Evolutionary conservation across 1,140 invertebrate genomes (phyloP).

Genomic region (Ctenoplectra terminalis): DNA sequence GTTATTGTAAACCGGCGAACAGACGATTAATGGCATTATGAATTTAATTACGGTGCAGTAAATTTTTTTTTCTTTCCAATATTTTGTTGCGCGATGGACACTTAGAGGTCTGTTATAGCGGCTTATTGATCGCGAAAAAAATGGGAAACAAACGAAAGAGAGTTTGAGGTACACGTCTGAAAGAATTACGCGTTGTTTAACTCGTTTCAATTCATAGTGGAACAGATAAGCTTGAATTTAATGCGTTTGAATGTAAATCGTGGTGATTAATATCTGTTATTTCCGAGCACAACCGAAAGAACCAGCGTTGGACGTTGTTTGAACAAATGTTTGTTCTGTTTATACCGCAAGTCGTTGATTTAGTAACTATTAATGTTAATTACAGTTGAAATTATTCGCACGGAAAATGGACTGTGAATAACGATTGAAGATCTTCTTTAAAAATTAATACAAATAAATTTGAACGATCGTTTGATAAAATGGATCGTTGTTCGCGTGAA

Average conservation of each 20-base stretch:
- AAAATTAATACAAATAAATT: too few relatives aligned
- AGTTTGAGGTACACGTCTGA: neutral
- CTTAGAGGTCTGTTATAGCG: neutral
- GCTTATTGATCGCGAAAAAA: neutral
- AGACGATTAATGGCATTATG: conserved; percentile 2
- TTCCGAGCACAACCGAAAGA: neutral
- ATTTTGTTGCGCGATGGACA: neutral
- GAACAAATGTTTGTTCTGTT: neutral
- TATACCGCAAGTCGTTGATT: neutral
- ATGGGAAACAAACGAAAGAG: neutral
- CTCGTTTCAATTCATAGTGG: neutral
- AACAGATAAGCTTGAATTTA: neutral
- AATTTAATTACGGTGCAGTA: conserved; percentile 25
- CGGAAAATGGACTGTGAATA: neutral
- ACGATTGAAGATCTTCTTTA: too few relatives aligned
- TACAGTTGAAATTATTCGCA: neutral
- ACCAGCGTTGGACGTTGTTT: neutral
- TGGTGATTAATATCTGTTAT: neutral
- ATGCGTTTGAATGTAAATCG: neutral
- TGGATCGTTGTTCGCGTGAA: neutral
- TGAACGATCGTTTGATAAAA: neutral
- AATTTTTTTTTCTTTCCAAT: neutral
- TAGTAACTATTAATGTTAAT: neutral
- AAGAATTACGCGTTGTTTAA: neutral
- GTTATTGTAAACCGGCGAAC: conserved; percentile 32